Base-by-base conservation (phyloP, 1,140 invertebrate species). In the Holcopasites calliopsidis region DNA sequence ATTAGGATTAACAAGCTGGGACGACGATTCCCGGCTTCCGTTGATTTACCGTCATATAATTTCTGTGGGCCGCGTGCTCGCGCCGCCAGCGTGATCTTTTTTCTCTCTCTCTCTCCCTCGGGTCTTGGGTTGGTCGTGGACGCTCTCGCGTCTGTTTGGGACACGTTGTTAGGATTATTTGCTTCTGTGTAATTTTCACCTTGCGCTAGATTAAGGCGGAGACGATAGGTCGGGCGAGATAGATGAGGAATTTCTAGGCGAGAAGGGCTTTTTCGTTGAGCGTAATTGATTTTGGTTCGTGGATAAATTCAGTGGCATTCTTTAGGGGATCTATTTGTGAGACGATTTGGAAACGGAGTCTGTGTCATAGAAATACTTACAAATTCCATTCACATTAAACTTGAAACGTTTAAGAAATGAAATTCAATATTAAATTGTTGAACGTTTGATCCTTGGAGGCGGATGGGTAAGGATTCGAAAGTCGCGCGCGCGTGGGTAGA, bases 1-100 rank as follows among this genome's bases (percentile, higher is more conserved):
- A 85, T 84, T 84, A 81, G 83, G 82, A 84, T 84, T 85, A 84
- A 81, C 80, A 82, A 74, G 71, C 57, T 62, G 80, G 57, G 40
- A 71, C 69, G 61, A 62, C 58, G 80, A 82, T 78, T 82, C 80
- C 49, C 42, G 49, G 80, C 75, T 77, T 74, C 64, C 64, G 80
- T 77, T 82, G 80, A 82, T 82, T 82, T 82, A 81, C 49, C 50
- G 62, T 66, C 80, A 26, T 61, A 66, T 73, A 80, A 62, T 69
- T 81, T 77, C 54, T 26, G 26, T 49, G 10, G 18, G 13, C 62
- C 50, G 72, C 72, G 55, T 28, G 68, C 28, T 47, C 69, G 18
- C 49, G 11, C 26, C 13, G 28, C 23, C 23, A 26, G 21, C 71
- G 52, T 58, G 33, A 66, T 73, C 55, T 66, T 16, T 10, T 16